Evolutionary conservation across 2,113 vertebrate species (phyloP).

Genomic region (Pavo muticus): DNA sequence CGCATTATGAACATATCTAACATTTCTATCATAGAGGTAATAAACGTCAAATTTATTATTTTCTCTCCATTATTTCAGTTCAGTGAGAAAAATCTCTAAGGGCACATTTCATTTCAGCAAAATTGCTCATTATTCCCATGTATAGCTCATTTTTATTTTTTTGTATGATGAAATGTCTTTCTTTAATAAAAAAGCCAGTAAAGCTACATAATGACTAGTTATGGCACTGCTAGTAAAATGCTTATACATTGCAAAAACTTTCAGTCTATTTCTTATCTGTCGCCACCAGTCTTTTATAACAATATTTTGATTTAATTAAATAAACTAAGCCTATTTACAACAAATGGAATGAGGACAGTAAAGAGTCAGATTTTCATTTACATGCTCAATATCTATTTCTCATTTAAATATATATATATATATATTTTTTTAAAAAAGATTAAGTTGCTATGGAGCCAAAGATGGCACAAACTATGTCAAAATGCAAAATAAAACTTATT

Average conservation of each 20-base stretch:
- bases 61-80: background rate
- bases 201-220: background rate
- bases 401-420: constrained; percentile 3
- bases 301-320: constrained; percentile 17
- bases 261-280: background rate
- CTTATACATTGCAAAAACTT: background rate
- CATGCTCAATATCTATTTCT: background rate
- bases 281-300: background rate
- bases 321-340: background rate
- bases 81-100: background rate
- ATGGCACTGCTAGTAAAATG: background rate
- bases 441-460: background rate
- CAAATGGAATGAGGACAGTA: background rate
- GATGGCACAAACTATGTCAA: background rate
- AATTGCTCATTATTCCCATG: background rate
- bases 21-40: background rate
- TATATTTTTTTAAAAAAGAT: background rate
- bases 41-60: background rate
- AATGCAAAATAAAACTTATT: constrained; percentile 15
- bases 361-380: background rate
- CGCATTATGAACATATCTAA: background rate
- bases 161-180: background rate
- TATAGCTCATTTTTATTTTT: background rate
- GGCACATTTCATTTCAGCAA: background rate
- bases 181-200: background rate